Conservation (phyloP, 2,888 invertebrate genomes). For the Endotricha flammealis region DNA sequence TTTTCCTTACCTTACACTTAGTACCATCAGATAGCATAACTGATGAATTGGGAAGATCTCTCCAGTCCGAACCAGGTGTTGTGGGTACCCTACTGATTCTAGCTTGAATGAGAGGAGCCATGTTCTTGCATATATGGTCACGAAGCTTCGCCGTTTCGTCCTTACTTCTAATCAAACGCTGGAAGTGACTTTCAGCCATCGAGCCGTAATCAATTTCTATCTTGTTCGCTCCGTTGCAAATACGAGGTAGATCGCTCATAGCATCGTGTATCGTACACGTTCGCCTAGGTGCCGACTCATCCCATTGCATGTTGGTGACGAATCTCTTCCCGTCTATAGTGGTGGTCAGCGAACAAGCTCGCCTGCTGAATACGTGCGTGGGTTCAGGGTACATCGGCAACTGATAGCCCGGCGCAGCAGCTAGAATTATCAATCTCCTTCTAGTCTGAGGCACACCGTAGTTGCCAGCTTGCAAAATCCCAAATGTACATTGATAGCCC, state of each 20-base stretch:
- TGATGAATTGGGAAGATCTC: slow-evolving; percentile 88
- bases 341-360: slow-evolving; percentile 79
- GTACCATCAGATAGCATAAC: slow-evolving; percentile 84
- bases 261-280: slow-evolving; percentile 89
- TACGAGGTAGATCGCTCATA: slow-evolving; percentile 88
- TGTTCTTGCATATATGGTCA: slow-evolving; percentile 91
- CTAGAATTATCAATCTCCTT: slow-evolving; percentile 86
- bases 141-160: slow-evolving; percentile 76
- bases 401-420: slow-evolving; percentile 87
- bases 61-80: slow-evolving; percentile 88
- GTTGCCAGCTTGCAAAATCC: slow-evolving; percentile 90
- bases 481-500: slow-evolving; percentile 93
- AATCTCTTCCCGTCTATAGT: slow-evolving; percentile 69
- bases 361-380: slow-evolving; percentile 84
- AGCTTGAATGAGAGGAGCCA: slow-evolving; percentile 88
- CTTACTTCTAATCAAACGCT: slow-evolving; percentile 81
- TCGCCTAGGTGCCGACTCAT: slow-evolving; percentile 84
- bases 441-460: slow-evolving; percentile 92
- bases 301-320: slow-evolving; percentile 78
- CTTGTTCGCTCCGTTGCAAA: slow-evolving; percentile 83
- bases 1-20: slow-evolving; percentile 72
- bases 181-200: slow-evolving; percentile 86
- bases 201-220: slow-evolving; percentile 85
- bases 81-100: slow-evolving; percentile 87
- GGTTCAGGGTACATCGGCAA: slow-evolving; percentile 89